Evolutionary conservation across 1,140 invertebrate species (phyloP), one percentile per base, ranked within the genome.

Genomic region (Euwallacea fornicatus): DNA sequence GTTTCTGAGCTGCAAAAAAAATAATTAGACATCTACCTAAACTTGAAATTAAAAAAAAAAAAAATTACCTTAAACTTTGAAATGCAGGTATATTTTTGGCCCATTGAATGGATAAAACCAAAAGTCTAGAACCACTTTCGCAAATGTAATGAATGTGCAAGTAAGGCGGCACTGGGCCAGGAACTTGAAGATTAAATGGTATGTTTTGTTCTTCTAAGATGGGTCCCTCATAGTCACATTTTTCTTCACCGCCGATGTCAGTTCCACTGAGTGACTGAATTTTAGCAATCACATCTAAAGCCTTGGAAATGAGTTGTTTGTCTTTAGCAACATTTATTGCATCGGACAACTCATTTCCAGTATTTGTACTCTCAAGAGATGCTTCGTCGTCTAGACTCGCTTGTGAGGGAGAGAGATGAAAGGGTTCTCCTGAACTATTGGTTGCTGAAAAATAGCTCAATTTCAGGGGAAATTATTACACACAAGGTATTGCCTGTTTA

Each of bases 41-140:
- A 7, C 64, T 65, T 33, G 72, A 46, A 66, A 21, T n/a, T n/a
- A n/a, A n/a, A n/a, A n/a, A n/a, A n/a, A n/a, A n/a, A n/a, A n/a
- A n/a, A n/a, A n/a, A n/a, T n/a, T 81, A 93, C 91, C 85, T 88
- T 75, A 96, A 85, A 63, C 88, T 84, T 81, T 94, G 90, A 82
- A 96, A 95, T 6, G 90, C 91, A 63, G 89, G 87, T 73, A 97
- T 88, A 79, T 90, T 92, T 78, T 92, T 86, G 43, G 93, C 89
- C 92, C 94, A 97, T 81, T 96, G 92, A 74, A 97, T 89, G 3
- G 93, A 93, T 7, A 94, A 84, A 80, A 97, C 96, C 43, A 97
- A 84, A 54, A 97, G 84, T 74, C 95, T 85, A 13, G 93, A 95
- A 7, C 94, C 93, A 80, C 91, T 94, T 84, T 97, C 95, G 84